Conservation (phyloP, 2,113 vertebrate genomes). For the Tychaedon coryphoeus region DNA sequence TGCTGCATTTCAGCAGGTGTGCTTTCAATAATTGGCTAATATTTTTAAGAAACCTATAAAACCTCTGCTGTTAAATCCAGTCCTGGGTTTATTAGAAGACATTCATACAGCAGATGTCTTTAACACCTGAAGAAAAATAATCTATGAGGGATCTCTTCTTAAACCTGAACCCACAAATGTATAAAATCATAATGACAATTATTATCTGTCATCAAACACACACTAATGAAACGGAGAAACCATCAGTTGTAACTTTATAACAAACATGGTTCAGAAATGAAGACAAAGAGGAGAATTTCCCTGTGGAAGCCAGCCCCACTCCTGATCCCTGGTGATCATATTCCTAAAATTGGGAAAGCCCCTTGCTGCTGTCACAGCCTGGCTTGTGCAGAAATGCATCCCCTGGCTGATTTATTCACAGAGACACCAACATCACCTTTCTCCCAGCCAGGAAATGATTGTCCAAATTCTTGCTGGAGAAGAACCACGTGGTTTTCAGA, state of each 20-base stretch:
- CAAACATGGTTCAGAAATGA: background rate
- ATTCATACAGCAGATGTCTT: background rate
- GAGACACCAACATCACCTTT: background rate
- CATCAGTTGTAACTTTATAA: background rate
- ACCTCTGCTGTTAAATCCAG: background rate
- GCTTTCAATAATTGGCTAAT: constrained; percentile 3
- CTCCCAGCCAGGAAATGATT: background rate
- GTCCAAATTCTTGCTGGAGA: background rate
- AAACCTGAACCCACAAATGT: background rate
- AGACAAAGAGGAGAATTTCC: background rate
- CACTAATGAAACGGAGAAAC: background rate
- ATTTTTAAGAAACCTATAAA: background rate
- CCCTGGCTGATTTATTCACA: background rate
- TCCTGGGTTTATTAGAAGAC: background rate
- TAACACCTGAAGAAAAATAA: background rate
- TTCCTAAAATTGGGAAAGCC: background rate
- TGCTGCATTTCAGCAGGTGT: background rate
- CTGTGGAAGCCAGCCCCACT: background rate
- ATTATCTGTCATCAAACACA: background rate
- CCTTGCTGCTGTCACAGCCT: background rate
- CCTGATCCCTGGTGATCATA: background rate
- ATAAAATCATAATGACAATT: background rate
- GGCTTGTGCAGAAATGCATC: background rate
- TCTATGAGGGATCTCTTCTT: background rate
- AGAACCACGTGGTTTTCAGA: background rate